These are phyloP conservation scores for Eupithecia insigniata DNA, from an alignment of 2,888 invertebrate genomes.

Conservation along the genomic window DNA sequence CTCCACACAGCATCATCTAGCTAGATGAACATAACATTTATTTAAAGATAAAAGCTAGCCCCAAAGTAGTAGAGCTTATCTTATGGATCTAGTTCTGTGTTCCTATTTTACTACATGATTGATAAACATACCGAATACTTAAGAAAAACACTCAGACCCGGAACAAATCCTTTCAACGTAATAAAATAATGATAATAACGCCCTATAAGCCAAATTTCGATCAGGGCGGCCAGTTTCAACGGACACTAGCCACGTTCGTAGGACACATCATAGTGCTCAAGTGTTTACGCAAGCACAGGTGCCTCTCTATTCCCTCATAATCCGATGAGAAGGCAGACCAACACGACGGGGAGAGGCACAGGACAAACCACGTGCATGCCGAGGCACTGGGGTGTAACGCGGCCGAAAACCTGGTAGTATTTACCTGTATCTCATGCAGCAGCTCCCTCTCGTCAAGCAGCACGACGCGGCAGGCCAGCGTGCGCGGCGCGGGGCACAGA, in stretches of 20 bases:
- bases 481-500: slow-evolving; percentile 85
- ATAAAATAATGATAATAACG: background rate
- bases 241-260: too few relatives aligned
- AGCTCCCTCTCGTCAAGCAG: slow-evolving; percentile 95
- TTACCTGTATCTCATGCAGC: slow-evolving; percentile 89
- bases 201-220: background rate
- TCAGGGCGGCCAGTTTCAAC: too few relatives aligned
- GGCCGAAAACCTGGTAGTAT: too few relatives aligned
- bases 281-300: background rate
- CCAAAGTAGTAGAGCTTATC: background rate
- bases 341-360: too few relatives aligned
- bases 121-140: background rate
- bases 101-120: too few relatives aligned
- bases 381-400: background rate
- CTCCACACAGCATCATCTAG: background rate
- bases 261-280: too few relatives aligned
- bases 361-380: background rate
- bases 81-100: background rate
- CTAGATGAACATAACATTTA: too few relatives aligned
- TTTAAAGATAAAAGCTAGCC: too few relatives aligned
- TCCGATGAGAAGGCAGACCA: background rate
- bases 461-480: slow-evolving; percentile 91
- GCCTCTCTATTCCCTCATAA: background rate
- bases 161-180: background rate
- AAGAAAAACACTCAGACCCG: background rate